phyloP scores from a whole-genome alignment of 2,888 invertebrate species.

The Loripinus fragilis region DNA sequence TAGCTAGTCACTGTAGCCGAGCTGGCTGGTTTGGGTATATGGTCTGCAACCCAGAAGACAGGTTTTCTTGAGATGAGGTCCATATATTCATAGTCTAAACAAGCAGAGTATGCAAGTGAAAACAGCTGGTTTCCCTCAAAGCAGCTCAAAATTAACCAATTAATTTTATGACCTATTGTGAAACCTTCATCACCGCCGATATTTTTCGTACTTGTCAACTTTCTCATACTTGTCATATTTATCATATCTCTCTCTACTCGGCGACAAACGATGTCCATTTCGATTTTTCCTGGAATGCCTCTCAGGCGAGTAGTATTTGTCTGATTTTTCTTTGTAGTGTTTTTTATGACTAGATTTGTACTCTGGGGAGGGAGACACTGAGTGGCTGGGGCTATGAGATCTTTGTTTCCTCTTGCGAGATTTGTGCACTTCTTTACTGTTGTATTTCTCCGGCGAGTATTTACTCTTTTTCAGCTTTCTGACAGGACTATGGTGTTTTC shows the following conservation, averaged over 20 bases:
- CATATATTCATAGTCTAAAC: too few relatives aligned
- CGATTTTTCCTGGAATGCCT: constrained; percentile 66
- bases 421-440: constrained; percentile 63
- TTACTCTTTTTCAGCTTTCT: constrained; percentile 69
- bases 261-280: constrained; percentile 69
- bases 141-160: too few relatives aligned
- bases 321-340: constrained; percentile 57
- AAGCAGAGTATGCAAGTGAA: too few relatives aligned
- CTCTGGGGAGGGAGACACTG: constrained; percentile 62
- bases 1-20: too few relatives aligned
- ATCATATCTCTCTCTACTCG: constrained; percentile 61
- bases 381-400: constrained; percentile 65
- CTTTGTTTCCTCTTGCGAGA: constrained; percentile 69
- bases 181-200: constrained; percentile 18
- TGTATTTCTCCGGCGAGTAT: constrained; percentile 61
- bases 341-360: constrained; percentile 61
- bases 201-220: constrained; percentile 36
- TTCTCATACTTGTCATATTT: constrained; percentile 56
- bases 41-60: too few relatives aligned
- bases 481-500: constrained; percentile 56
- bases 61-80: too few relatives aligned
- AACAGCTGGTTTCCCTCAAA: too few relatives aligned
- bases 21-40: too few relatives aligned
- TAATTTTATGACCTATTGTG: background rate
- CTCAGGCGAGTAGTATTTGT: constrained; percentile 62